Evolutionary conservation across 2,797 vertebrate genomes (phyloP).

Genomic region (Xiphophorus birchmanni): DNA sequence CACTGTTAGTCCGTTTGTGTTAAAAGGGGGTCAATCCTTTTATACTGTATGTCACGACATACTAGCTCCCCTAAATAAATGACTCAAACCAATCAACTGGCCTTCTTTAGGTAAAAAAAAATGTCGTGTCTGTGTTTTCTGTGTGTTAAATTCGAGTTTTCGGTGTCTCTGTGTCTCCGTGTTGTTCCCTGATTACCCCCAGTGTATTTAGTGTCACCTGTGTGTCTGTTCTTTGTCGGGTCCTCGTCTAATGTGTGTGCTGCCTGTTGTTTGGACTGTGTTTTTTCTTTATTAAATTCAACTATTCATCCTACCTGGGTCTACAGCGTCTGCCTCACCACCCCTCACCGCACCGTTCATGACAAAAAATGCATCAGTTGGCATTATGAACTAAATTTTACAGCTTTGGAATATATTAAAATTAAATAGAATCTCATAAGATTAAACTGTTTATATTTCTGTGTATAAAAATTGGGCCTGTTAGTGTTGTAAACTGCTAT

Average conservation of each 20-base stretch:
- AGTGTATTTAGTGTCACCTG: no score
- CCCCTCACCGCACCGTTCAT: no score
- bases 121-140: no score
- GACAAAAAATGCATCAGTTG: not conserved
- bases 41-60: not conserved
- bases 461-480: not conserved
- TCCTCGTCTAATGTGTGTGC: no score
- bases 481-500: not conserved
- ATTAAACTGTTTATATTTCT: not conserved
- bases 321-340: no score
- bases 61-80: not conserved
- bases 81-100: not conserved
- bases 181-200: no score
- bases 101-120: not conserved
- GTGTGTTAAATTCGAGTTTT: no score
- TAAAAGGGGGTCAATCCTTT: not conserved
- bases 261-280: no score
- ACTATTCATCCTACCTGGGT: no score
- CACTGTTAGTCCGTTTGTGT: not conserved
- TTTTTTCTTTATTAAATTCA: no score
- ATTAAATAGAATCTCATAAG: not conserved
- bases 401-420: not conserved
- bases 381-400: not conserved
- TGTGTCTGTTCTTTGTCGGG: no score
- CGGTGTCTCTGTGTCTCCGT: no score